Percentiles rank a stretch among this genome's conserved stretches.
Evolutionary conservation across 2,888 invertebrate species (phyloP).

Genomic region (Eurytoma californica): DNA sequence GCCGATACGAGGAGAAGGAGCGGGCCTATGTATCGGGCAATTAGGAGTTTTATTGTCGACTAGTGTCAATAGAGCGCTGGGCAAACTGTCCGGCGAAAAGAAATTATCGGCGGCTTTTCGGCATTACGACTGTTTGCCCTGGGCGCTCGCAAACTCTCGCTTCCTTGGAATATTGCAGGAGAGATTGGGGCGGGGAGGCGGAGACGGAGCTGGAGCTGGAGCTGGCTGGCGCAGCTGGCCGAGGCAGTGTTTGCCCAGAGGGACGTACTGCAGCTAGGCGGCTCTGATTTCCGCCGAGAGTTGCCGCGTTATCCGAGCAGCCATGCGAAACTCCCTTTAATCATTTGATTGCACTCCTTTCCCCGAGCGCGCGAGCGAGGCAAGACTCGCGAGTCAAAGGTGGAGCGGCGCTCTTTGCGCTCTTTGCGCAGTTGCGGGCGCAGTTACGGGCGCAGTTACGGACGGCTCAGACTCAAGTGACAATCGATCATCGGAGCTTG

Average conservation of each 20-base stretch:
- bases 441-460: too few relatives aligned
- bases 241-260: conserved; percentile 66
- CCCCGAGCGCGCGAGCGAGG: conserved; percentile 48
- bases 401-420: neutral
- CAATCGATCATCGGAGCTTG: conserved; percentile 6
- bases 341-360: conserved; percentile 61
- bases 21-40: too few relatives aligned
- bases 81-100: too few relatives aligned
- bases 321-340: conserved; percentile 62
- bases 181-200: too few relatives aligned
- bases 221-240: neutral
- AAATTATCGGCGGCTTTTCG: too few relatives aligned
- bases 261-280: conserved; percentile 59
- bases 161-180: neutral
- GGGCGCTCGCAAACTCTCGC: conserved; percentile 1
- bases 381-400: neutral
- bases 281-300: conserved; percentile 66
- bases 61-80: too few relatives aligned
- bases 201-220: too few relatives aligned
- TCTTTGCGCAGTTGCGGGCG: too few relatives aligned
- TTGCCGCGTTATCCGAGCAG: conserved; percentile 58
- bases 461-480: neutral
- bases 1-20: too few relatives aligned
- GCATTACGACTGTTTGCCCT: too few relatives aligned
- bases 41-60: too few relatives aligned